phyloP scores from a whole-genome alignment of 1,140 invertebrate genomes.

The Calephelis nemesis region DNA sequence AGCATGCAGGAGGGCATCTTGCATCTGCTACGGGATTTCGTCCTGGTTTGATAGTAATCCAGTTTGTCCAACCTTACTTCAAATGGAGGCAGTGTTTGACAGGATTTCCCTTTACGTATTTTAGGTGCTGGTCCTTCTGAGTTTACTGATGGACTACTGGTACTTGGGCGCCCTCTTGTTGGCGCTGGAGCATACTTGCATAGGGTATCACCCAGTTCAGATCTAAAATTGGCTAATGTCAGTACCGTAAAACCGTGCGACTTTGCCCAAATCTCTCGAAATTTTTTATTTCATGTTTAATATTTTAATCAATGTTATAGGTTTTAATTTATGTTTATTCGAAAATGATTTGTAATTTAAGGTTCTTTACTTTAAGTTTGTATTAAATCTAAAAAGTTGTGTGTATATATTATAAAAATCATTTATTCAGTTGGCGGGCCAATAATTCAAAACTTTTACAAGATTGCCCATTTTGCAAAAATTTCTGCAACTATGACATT shows the following conservation, averaged over 20 bases:
- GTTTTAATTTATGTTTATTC: too few relatives aligned
- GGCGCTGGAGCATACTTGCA: conserved; percentile 34
- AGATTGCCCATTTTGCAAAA: too few relatives aligned
- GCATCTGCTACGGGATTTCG: conserved; percentile 27
- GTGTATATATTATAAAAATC: too few relatives aligned
- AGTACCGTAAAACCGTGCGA: conserved; percentile 15
- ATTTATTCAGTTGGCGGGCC: too few relatives aligned
- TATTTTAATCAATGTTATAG: too few relatives aligned
- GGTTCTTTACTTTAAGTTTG: too few relatives aligned
- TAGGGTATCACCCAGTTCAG: conserved; percentile 42
- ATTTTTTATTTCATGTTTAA: too few relatives aligned
- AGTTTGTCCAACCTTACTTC: conserved; percentile 32
- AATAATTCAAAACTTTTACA: too few relatives aligned
- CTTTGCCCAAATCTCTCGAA: too few relatives aligned
- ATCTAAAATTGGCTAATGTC: conserved; percentile 45
- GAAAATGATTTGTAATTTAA: too few relatives aligned
- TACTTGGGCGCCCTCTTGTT: conserved; percentile 29
- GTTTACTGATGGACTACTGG: not conserved
- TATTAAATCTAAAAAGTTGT: too few relatives aligned
- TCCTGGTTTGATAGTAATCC: conserved; percentile 28
- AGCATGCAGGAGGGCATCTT: conserved; percentile 34
- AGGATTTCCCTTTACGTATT: conserved; percentile 32
- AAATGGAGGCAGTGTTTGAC: conserved; percentile 30
- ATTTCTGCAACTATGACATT: too few relatives aligned
- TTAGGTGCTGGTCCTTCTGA: conserved; percentile 25